Evolutionary conservation across 2,888 invertebrate genomes (phyloP).

Genomic region (Criorhina ranunculi): DNA sequence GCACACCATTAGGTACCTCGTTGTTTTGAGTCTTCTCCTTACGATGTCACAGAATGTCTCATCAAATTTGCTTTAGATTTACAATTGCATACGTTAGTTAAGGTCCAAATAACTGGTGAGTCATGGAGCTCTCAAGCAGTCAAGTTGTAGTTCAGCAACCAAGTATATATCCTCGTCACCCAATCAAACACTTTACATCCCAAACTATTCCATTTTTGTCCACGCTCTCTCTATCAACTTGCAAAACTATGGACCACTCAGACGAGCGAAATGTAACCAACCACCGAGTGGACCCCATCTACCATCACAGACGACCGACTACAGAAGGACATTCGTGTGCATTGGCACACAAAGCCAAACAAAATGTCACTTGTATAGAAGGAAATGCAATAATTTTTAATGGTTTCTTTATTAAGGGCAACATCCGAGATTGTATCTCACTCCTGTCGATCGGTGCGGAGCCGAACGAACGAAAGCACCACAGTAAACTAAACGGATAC

Average conservation of each 20-base stretch:
- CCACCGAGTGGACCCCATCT: background rate
- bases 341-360: conserved; percentile 9
- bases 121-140: too few species aligned
- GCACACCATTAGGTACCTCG: too few species aligned
- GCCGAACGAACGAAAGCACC: background rate
- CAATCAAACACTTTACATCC: conserved; percentile 1
- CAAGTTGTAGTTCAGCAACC: background rate
- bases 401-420: conserved; percentile 39
- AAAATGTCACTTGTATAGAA: conserved; percentile 1
- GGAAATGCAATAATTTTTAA: conserved; percentile 45
- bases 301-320: background rate
- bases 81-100: too few species aligned
- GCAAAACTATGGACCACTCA: background rate
- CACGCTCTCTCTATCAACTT: conserved; percentile 1
- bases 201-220: background rate
- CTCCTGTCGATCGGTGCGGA: background rate
- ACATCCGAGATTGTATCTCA: conserved; percentile 31
- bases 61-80: too few species aligned
- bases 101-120: too few species aligned
- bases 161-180: background rate
- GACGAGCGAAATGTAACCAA: too few species aligned
- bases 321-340: conserved; percentile 2
- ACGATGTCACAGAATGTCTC: too few species aligned
- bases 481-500: background rate
- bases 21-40: too few species aligned